phyloP scores from a whole-genome alignment of 2,888 invertebrate species.

The Agrochola lychnidis region DNA sequence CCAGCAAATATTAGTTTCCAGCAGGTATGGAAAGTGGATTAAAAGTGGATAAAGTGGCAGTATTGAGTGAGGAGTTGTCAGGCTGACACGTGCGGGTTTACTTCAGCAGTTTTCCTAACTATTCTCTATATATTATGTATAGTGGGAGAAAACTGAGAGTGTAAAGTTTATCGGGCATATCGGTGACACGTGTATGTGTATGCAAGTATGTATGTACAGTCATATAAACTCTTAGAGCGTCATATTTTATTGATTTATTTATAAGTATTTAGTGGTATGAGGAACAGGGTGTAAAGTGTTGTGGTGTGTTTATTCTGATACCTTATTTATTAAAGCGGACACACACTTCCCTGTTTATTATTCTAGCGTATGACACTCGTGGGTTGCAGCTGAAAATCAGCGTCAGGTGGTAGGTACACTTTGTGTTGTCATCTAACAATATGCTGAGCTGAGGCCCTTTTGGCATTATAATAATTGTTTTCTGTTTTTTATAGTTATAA shows the following conservation, averaged over 20 bases:
- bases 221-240: background rate
- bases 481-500: too few species aligned
- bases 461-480: too few species aligned
- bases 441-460: too few species aligned
- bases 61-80: background rate
- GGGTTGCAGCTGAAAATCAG: too few species aligned
- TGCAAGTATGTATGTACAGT: background rate
- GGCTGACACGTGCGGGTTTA: background rate
- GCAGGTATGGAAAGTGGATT: slow-evolving; percentile 17
- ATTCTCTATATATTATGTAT: background rate
- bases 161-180: background rate
- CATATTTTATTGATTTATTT: background rate
- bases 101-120: slow-evolving; percentile 1
- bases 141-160: background rate
- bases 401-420: too few species aligned
- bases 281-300: too few species aligned
- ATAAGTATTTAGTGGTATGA: too few species aligned
- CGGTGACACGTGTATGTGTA: background rate
- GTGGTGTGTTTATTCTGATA: too few species aligned
- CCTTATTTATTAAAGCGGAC: too few species aligned
- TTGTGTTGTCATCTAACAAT: too few species aligned
- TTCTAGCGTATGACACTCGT: too few species aligned
- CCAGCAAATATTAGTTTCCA: slow-evolving; percentile 41
- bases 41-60: slow-evolving; percentile 6
- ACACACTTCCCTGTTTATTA: too few species aligned